Conservation (phyloP, 1,140 invertebrate genomes). For the Lucilia sericata region DNA sequence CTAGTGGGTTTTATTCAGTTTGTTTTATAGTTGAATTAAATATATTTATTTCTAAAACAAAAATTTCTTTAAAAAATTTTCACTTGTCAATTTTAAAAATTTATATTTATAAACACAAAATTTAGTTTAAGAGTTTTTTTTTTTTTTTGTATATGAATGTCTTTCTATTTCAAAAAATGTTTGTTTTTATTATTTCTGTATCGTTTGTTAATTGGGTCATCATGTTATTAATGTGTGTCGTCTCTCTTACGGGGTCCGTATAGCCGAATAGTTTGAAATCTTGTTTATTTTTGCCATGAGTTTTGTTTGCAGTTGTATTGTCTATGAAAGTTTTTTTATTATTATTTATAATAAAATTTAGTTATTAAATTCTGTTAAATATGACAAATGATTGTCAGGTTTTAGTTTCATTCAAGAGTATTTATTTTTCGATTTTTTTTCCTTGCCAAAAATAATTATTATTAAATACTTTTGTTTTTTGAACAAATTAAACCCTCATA, state of each 20-base stretch:
- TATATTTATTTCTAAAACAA: no score
- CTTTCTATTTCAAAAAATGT: neutral
- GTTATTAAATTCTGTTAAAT: neutral
- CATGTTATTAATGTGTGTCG: constrained; percentile 1
- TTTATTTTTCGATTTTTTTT: neutral
- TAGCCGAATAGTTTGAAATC: neutral
- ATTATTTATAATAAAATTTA: no score
- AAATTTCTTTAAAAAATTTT: no score
- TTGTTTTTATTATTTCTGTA: constrained; percentile 1
- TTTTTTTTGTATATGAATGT: no score
- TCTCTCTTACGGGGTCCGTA: no score
- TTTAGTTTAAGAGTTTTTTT: no score
- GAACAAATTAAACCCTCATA: neutral
- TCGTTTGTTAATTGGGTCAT: constrained; percentile 6
- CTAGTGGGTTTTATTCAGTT: no score
- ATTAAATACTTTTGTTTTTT: no score
- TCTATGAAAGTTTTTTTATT: neutral
- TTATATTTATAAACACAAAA: no score
- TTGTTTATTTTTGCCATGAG: neutral
- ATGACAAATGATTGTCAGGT: constrained; percentile 18
- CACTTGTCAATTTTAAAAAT: no score
- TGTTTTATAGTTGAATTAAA: no score
- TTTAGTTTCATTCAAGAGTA: neutral
- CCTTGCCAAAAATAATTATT: neutral
- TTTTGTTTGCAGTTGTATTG: neutral